Evolutionary conservation across 2,888 invertebrate genomes (phyloP).

Genomic region (Xestobium rufovillosum): DNA sequence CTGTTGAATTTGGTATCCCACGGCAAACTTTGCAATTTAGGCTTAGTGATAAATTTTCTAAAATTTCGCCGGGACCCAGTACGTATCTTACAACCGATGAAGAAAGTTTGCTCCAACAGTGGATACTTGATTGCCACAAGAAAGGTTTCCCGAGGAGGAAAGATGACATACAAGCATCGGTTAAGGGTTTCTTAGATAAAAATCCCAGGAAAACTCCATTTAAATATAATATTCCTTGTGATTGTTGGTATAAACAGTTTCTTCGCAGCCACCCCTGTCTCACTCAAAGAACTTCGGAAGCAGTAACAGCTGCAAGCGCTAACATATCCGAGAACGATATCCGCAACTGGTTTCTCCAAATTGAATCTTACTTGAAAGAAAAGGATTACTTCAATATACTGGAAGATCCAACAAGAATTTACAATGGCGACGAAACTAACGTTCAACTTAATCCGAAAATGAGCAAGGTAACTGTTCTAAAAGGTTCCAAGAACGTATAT

Average conservation of each 20-base stretch:
- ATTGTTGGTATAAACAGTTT: conserved; percentile 21
- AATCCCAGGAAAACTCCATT: conserved; percentile 16
- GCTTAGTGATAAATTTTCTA: too few relatives aligned
- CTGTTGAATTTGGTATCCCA: background rate
- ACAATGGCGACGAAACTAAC: conserved; percentile 34
- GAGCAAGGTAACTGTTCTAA: conserved; percentile 24
- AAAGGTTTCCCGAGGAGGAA: conserved; percentile 20
- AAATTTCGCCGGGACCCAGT: background rate
- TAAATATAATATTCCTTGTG: conserved; percentile 15
- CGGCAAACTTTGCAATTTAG: background rate
- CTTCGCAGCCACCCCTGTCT: conserved; percentile 26
- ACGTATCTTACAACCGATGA: background rate
- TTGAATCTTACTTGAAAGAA: conserved; percentile 19
- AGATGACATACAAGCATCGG: conserved; percentile 17
- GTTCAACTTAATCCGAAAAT: conserved; percentile 32
- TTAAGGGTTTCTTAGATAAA: conserved; percentile 16
- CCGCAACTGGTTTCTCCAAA: conserved; percentile 13
- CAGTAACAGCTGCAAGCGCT: conserved; percentile 24
- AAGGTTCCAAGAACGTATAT: conserved; percentile 27
- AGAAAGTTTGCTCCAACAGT: background rate
- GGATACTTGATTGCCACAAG: conserved; percentile 15
- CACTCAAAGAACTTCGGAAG: conserved; percentile 21
- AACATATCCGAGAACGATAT: conserved; percentile 12
- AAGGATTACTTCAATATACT: conserved; percentile 23
- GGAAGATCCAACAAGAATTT: conserved; percentile 30